A percentile compares a stretch with the other conserved stretches of the same genome.
Evolutionary conservation across 2,797 vertebrate genomes (phyloP).

Genomic region (Protonibea diacanthus): DNA sequence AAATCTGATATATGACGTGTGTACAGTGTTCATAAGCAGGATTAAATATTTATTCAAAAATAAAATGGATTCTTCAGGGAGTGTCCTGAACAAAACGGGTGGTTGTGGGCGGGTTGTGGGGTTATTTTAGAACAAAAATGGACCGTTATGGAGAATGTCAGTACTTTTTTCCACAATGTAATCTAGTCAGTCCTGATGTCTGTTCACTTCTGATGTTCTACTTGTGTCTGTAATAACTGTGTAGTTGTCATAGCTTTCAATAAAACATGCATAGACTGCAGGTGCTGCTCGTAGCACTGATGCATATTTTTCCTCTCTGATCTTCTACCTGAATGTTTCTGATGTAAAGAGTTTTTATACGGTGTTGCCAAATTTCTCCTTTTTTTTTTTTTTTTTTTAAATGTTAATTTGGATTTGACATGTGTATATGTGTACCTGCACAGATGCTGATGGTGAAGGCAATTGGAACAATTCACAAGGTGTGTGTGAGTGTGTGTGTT

Average conservation of each 20-base stretch:
- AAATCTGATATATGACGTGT: neutral
- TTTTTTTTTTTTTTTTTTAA: constrained; percentile 4
- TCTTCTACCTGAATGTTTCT: constrained; percentile 35
- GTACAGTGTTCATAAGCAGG: neutral
- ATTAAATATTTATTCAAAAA: neutral
- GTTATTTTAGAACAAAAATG: neutral
- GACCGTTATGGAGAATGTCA: neutral
- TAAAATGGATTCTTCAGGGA: neutral
- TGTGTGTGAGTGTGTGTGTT: constrained; percentile 81
- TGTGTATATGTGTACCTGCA: constrained; percentile 85
- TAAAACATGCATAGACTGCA: constrained; percentile 58
- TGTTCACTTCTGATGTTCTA: constrained; percentile 37
- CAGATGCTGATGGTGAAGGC: constrained; percentile 89
- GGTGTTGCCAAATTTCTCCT: constrained; percentile 43
- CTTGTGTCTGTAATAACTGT: constrained; percentile 53
- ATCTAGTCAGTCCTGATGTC: constrained; percentile 27
- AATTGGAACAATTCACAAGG: constrained; percentile 90
- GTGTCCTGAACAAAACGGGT: neutral
- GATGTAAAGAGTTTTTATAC: constrained; percentile 37
- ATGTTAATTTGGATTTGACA: constrained; percentile 75
- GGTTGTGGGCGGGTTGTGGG: too few species aligned
- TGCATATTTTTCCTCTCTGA: constrained; percentile 36
- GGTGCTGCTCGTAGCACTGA: constrained; percentile 22
- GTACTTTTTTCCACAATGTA: constrained; percentile 25
- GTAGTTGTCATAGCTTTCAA: constrained; percentile 54